These are phyloP conservation scores for Mandrillus leucophaeus DNA, from an alignment of 2,113 vertebrate species.

Conservation along the genomic window DNA sequence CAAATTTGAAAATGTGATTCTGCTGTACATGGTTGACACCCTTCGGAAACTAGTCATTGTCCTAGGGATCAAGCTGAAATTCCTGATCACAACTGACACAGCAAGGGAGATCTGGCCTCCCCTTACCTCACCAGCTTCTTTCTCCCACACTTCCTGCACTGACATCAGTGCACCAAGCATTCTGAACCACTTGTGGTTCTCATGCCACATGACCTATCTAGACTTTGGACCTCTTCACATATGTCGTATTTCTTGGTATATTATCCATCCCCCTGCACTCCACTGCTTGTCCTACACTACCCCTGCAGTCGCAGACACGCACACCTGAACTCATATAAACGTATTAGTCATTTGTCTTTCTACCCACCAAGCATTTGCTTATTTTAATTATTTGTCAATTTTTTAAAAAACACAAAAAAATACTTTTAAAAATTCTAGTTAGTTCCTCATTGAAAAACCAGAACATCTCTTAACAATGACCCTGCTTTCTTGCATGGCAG, in stretches of 20 bases:
- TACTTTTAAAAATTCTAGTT: background rate
- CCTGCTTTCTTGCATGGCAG: background rate
- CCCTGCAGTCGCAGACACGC: background rate
- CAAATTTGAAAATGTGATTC: background rate
- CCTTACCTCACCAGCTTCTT: background rate
- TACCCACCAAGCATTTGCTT: background rate
- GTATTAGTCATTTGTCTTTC: background rate
- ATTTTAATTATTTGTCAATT: background rate
- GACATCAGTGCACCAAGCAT: too few species aligned
- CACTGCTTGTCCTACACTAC: too few species aligned
- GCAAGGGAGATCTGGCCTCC: background rate
- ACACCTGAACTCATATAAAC: background rate
- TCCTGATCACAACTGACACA: background rate
- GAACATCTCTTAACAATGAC: background rate
- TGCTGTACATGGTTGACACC: background rate
- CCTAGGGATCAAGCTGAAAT: background rate
- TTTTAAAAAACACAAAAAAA: background rate
- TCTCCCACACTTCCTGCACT: background rate
- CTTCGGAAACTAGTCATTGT: background rate
- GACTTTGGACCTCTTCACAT: background rate
- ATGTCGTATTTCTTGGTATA: background rate
- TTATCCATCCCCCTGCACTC: too few species aligned
- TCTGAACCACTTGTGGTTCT: too few species aligned
- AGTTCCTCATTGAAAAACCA: background rate
- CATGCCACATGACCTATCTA: rapidly evolving